Percentiles rank a stretch among this genome's conserved stretches.
Evolutionary conservation across 1,140 invertebrate species (phyloP).

Genomic region (Agrilus planipennis): DNA sequence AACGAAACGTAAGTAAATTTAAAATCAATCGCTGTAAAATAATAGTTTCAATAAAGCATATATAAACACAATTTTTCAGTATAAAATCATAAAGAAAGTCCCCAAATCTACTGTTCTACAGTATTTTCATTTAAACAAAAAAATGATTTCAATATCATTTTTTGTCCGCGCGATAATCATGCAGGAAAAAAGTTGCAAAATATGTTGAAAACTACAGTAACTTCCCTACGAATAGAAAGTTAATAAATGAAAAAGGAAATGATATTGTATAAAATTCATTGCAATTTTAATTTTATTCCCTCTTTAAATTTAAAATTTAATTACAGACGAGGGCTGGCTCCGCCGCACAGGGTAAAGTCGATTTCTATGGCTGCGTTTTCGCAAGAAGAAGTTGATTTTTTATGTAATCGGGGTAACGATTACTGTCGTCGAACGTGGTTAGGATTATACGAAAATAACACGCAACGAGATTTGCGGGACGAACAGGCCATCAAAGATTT

Average conservation of each 20-base stretch:
- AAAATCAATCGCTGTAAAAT: too few species aligned
- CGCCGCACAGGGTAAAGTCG: slow-evolving; percentile 94
- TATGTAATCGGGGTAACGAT: slow-evolving; percentile 86
- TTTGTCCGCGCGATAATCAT: too few species aligned
- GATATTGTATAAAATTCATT: background rate
- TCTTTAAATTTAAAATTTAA: slow-evolving; percentile 22
- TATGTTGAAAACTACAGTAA: too few species aligned
- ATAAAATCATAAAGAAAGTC: too few species aligned
- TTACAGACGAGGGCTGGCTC: slow-evolving; percentile 86
- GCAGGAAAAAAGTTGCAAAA: too few species aligned
- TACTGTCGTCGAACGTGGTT: slow-evolving; percentile 85
- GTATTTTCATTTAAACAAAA: too few species aligned
- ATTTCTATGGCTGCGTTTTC: slow-evolving; percentile 98
- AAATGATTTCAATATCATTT: too few species aligned
- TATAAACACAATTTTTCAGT: too few species aligned
- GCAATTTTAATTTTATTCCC: too few species aligned
- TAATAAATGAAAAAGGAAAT: background rate
- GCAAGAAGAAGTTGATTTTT: slow-evolving; percentile 86
- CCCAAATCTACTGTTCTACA: too few species aligned
- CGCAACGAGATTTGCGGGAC: slow-evolving; percentile 56
- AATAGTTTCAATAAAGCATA: too few species aligned
- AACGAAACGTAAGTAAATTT: too few species aligned
- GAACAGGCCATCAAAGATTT: slow-evolving; percentile 84
- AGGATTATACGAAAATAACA: slow-evolving; percentile 56
- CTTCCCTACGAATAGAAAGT: background rate